Evolutionary conservation across 2,888 invertebrate genomes (phyloP).

Genomic region (Trissolcus brochymenae): DNA sequence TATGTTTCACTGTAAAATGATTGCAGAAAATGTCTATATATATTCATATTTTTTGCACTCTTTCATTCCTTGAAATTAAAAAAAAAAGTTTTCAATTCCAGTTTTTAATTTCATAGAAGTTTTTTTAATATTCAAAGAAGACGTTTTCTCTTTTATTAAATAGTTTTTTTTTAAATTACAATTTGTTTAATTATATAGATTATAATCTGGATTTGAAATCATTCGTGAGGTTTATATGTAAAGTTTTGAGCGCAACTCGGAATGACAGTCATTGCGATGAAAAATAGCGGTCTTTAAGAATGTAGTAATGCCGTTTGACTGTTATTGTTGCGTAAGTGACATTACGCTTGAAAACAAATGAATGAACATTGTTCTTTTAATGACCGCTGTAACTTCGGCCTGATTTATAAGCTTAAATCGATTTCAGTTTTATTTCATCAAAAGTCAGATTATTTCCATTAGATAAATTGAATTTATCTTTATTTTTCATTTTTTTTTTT

Average conservation of each 20-base stretch:
- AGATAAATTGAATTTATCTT: too few species aligned
- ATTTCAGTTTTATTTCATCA: conserved; percentile 11
- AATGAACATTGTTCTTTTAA: conserved; percentile 55
- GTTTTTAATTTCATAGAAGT: too few species aligned
- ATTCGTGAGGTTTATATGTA: conserved; percentile 24
- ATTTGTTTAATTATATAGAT: background rate
- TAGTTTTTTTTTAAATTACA: too few species aligned
- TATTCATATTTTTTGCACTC: too few species aligned
- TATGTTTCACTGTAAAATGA: too few species aligned
- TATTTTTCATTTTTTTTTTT: too few species aligned
- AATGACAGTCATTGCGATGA: conserved; percentile 49
- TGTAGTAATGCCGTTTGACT: conserved; percentile 50
- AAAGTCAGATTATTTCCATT: too few species aligned
- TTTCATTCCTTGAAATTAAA: too few species aligned
- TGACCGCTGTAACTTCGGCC: conserved; percentile 39
- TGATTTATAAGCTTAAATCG: conserved; percentile 41
- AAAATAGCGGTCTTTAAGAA: conserved; percentile 55
- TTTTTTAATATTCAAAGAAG: too few species aligned
- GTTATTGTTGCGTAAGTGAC: conserved; percentile 55
- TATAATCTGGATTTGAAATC: conserved; percentile 9
- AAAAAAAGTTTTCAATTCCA: too few species aligned
- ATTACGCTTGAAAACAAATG: conserved; percentile 55
- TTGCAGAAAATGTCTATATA: too few species aligned
- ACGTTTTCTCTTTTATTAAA: too few species aligned
- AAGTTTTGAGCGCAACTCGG: conserved; percentile 28